A percentile compares a stretch with the other conserved stretches of the same genome.
phyloP scores from a whole-genome alignment of 2,113 vertebrate species.

The Origma solitaria region DNA sequence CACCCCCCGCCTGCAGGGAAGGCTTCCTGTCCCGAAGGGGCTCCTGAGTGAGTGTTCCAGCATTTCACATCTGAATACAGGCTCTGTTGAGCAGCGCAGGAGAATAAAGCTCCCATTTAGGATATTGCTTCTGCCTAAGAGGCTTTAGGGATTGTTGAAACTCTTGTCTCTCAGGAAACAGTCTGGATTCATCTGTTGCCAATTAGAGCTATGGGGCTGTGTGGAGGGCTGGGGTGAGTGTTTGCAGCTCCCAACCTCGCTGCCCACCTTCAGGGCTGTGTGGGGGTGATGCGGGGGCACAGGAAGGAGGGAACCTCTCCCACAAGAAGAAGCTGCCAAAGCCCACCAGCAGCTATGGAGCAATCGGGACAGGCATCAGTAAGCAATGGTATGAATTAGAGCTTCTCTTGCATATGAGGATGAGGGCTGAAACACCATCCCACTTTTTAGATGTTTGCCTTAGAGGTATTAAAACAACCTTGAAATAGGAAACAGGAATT shows the following conservation, averaged over 20 bases:
- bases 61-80: conserved; percentile 8
- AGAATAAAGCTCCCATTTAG: conserved; percentile 57
- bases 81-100: background rate
- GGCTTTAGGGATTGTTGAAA: conserved; percentile 58
- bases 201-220: background rate
- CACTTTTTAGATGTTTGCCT: background rate
- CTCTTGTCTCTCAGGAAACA: conserved; percentile 36
- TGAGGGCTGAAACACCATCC: background rate
- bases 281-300: background rate
- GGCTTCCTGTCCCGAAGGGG: background rate
- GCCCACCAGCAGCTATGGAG: background rate
- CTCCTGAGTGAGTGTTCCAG: background rate
- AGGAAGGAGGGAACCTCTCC: background rate
- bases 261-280: background rate
- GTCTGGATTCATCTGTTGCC: conserved; percentile 38
- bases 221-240: background rate
- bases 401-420: background rate
- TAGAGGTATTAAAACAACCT: background rate
- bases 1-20: background rate
- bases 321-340: background rate
- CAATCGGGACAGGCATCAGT: fast-evolving
- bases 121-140: conserved; percentile 56
- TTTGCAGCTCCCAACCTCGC: background rate
- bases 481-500: background rate
- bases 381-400: background rate